A percentile compares a stretch with the other conserved stretches of the same genome.
Conservation (phyloP, 2,113 vertebrate species). For the Nyctibius bracteatus region DNA sequence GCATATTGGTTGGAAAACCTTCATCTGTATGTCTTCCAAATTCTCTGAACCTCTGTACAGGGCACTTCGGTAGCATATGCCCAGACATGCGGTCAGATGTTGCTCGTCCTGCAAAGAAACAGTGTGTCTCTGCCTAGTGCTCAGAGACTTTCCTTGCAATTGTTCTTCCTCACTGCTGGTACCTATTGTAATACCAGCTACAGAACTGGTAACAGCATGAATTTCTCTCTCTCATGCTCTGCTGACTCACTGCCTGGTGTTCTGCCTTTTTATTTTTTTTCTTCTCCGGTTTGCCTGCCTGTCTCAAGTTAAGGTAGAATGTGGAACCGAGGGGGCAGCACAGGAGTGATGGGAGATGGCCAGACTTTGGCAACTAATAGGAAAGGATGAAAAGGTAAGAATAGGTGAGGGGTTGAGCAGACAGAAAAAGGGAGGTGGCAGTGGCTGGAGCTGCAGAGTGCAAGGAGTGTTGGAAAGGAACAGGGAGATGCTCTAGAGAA, state of each 20-base stretch:
- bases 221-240: not conserved
- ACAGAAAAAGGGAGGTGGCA: not conserved
- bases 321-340: not conserved
- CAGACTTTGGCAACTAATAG: not conserved
- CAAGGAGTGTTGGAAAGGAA: not conserved
- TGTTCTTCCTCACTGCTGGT: not conserved
- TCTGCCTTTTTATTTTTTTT: not conserved
- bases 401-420: not conserved
- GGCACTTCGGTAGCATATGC: not conserved
- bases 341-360: not conserved
- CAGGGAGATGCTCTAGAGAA: not conserved
- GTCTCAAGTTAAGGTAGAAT: not conserved
- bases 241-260: not conserved
- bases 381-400: not conserved
- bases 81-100: fast-evolving
- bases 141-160: not conserved
- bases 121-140: not conserved
- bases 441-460: not conserved
- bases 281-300: not conserved
- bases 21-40: not conserved
- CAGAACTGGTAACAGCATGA: not conserved
- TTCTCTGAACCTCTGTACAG: not conserved
- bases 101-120: not conserved
- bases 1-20: not conserved
- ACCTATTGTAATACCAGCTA: not conserved